Percentiles rank a stretch among this genome's conserved stretches.
Evolutionary conservation across 2,113 vertebrate species (phyloP).

Genomic region (Arizona elegans): DNA sequence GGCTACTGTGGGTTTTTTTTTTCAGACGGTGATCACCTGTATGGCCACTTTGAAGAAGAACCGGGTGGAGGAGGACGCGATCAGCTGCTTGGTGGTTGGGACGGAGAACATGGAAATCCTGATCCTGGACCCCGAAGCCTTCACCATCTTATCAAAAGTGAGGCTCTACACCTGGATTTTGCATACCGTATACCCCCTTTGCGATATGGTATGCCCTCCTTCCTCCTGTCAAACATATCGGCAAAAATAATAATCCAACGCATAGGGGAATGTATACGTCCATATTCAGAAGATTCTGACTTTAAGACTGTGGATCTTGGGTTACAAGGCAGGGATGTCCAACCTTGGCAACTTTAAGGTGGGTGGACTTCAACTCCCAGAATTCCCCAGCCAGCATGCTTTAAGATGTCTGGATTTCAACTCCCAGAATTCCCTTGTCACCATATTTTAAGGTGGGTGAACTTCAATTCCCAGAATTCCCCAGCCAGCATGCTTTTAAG

Average conservation of each 20-base stretch:
- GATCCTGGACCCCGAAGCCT: slow-evolving; percentile 85
- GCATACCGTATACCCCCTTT: background rate
- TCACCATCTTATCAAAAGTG: slow-evolving; percentile 82
- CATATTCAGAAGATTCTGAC: background rate
- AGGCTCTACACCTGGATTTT: background rate
- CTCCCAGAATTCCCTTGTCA: too few species aligned
- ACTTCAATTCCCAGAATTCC: too few species aligned
- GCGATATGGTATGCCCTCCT: background rate
- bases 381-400: too few species aligned
- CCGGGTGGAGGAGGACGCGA: slow-evolving; percentile 82
- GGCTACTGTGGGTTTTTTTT: background rate
- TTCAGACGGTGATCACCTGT: slow-evolving; percentile 87
- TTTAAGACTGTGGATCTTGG: background rate
- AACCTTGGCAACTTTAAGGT: background rate
- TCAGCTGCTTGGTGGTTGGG: slow-evolving; percentile 86
- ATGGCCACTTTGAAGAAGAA: slow-evolving; percentile 87
- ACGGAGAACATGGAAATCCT: slow-evolving; percentile 80
- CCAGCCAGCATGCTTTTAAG: too few species aligned
- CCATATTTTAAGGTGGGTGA: fast-evolving
- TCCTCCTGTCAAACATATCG: background rate
- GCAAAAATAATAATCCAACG: background rate
- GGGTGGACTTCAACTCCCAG: background rate
- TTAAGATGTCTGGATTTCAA: too few species aligned
- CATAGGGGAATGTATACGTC: background rate
- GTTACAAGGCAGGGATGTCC: background rate